Evolutionary conservation across 2,888 invertebrate genomes (phyloP), one percentile per base, ranked within the genome.

Genomic region (Chrysolina oricalcia): DNA sequence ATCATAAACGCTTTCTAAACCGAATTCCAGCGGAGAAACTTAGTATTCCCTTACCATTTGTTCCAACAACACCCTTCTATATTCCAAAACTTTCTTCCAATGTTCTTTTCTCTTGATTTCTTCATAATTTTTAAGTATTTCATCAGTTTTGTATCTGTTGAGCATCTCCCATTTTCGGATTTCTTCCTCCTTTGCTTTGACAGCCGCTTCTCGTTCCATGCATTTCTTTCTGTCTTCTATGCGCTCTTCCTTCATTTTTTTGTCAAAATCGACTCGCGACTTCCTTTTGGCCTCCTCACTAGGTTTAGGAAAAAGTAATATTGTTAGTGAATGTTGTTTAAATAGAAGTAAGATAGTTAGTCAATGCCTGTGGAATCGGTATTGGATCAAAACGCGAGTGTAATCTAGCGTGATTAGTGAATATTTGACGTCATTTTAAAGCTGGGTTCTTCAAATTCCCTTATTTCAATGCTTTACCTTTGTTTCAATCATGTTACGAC

Each of bases 91-190:
- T 80, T 90, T 90, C 4, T 87, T 86, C 75, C 87, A 88, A 65
- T 87, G 88, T 73, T 90, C 87, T 62, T 87, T 74, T 0, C 86
- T 87, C 40, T 87, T 83, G 2, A 89, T 85, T 66, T 89, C 87
- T 50, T 90, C 85, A 83, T 88, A 91, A 0, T 89, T 89, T 43
- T 90, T 87, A 72, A 89, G 87, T 0, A 90, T 80, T 82, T 92
- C 92, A 2, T 84, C 83, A 68, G 90, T 90, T 84, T 92, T 92
- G 81, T 90, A 91, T 77, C 92, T 90, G 81, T 92, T 92, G 86
- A 92, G 87, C 81, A 92, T 87, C 75, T 91, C 90, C 91, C 91
- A 92, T 83, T 90, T 90, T 48, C 87, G 85, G 80, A 87, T 81
- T 78, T 91, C 91, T 76, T 88, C 84, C 81, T 90, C 88, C 13